These are phyloP conservation scores for Pelobates fuscus DNA, from an alignment of 2,113 vertebrate genomes.

Conservation along the genomic window DNA sequence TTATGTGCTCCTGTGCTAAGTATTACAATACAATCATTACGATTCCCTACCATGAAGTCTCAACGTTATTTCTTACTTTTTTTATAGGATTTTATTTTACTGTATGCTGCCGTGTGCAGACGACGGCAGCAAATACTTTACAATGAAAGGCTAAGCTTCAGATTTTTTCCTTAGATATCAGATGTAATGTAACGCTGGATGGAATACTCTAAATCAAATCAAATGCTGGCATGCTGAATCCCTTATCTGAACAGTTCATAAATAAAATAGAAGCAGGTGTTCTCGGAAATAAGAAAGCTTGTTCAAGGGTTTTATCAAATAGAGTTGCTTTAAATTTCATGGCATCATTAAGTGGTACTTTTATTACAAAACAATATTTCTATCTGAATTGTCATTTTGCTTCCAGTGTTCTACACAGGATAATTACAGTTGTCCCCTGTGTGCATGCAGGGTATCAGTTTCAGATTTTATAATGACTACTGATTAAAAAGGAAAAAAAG, in stretches of 20 bases:
- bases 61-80: not conserved
- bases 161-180: constrained; percentile 26
- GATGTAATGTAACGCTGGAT: constrained; percentile 17
- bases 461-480: constrained; percentile 42
- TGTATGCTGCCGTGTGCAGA: constrained; percentile 22
- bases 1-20: constrained; percentile 29
- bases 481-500: constrained; percentile 41
- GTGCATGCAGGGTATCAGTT: constrained; percentile 29
- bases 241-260: constrained; percentile 20
- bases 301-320: constrained; percentile 14
- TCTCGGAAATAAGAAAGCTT: constrained; percentile 14
- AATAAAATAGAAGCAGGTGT: constrained; percentile 25
- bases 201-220: constrained; percentile 25
- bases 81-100: constrained; percentile 40
- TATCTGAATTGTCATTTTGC: constrained; percentile 23
- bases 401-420: constrained; percentile 7
- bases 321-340: not conserved
- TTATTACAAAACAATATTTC: constrained; percentile 27
- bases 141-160: constrained; percentile 28
- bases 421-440: constrained; percentile 32
- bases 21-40: constrained; percentile 14
- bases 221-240: constrained; percentile 32
- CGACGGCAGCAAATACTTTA: constrained; percentile 3
- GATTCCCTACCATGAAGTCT: constrained; percentile 14
- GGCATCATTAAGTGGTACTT: constrained; percentile 24